Base-by-base conservation (phyloP, 2,888 invertebrate species). In the Lithophane leautieri region DNA sequence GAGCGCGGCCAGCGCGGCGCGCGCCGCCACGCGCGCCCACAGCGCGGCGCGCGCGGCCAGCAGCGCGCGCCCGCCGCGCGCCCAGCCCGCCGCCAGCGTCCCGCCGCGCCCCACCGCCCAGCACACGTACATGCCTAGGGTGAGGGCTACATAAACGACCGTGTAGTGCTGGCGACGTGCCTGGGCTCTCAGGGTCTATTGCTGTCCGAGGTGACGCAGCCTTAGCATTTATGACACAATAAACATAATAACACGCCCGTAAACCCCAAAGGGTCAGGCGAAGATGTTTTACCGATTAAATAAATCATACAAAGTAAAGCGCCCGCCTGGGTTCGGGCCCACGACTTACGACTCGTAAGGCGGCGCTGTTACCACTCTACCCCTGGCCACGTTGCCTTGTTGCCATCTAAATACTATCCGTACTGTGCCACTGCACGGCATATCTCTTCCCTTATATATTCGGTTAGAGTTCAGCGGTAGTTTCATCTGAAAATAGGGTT, bases 21-120 rank as follows among this genome's bases (percentile, higher is more conserved):
- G 98, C 4, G 97, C 95, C 0, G 98, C 98, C 88, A 98, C 94
- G 0, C 97, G 95, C 22, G 97, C 97, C 98, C 98, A 98, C 83
- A 98, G 97, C 84, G 97, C 97, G 0, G 98, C 94, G 68, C 98
- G 97, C 50, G 97, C 97, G n/a, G 97, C 92, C 86, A 98, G 97
- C 9, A 98, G 98, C 0, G 97, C 97, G 7, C 91, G 89, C 0
- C 99, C 99, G 89, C 98, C 98, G 0, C 99, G 99, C 86, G 99
- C 96, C 98, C 99, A 98, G 83, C 98, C 98, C 70, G 98, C 97
- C 34, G 99, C 97, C 61, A 99, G 97, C 14, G 98, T 98, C 34
- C 98, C 97, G 25, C 98, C 98, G 54, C 99, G 97, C 0, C 98
- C 98, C n/a, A 97, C 95, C 80, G 99, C 97, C 99, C 99, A 99